Percentiles rank a stretch among this genome's conserved stretches.
Evolutionary conservation across 2,888 invertebrate species (phyloP).

Genomic region (Papilio demoleus): DNA sequence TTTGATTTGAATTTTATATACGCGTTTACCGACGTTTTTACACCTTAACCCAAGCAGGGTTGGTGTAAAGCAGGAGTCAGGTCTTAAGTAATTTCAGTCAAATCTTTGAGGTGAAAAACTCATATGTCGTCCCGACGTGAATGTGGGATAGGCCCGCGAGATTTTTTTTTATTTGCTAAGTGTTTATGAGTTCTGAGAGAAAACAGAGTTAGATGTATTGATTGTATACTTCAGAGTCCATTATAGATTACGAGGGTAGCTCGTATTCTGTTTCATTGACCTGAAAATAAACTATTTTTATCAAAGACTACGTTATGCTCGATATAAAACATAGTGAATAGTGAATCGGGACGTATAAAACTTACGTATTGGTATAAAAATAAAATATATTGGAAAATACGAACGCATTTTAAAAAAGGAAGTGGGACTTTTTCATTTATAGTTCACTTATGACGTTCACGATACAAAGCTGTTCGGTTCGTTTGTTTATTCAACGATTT

Average conservation of each 20-base stretch:
- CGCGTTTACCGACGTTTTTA: no score
- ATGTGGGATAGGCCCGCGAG: no score
- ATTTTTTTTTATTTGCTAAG: no score
- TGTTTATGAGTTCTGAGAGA: no score
- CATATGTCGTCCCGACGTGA: no score
- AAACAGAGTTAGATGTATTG: background rate
- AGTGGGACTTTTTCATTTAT: slow-evolving; percentile 2
- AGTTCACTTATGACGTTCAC: slow-evolving; percentile 29
- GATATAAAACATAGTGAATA: slow-evolving; percentile 10
- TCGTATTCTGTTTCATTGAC: slow-evolving; percentile 13
- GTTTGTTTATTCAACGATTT: slow-evolving; percentile 42
- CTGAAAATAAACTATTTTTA: slow-evolving; percentile 19
- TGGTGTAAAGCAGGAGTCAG: no score
- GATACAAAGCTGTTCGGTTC: slow-evolving; percentile 2
- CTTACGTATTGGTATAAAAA: background rate
- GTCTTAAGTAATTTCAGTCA: no score
- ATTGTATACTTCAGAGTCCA: background rate
- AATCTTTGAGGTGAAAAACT: no score
- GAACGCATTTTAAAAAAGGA: background rate
- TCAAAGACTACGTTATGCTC: background rate
- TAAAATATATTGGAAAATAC: background rate
- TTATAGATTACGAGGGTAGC: slow-evolving; percentile 20
- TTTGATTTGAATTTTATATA: no score
- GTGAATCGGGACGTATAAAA: background rate
- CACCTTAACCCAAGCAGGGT: no score